Percentiles rank a stretch among this genome's conserved stretches.
These are phyloP conservation scores for Eumeta japonica DNA, from an alignment of 1,140 invertebrate genomes.

Conservation along the genomic window DNA sequence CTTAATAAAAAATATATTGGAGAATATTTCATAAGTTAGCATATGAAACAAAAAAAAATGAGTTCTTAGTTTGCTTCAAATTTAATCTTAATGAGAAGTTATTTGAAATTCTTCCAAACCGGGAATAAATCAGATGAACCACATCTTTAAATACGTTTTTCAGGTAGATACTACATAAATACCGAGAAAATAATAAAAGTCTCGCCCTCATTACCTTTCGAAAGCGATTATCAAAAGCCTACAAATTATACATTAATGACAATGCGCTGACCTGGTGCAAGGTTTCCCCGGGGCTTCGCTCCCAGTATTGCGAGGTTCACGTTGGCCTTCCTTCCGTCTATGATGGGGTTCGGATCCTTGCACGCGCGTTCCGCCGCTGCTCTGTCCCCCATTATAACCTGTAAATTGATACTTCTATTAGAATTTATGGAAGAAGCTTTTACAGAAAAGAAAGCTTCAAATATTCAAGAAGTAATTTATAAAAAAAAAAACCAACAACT, in stretches of 20 bases:
- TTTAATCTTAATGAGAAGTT: constrained; percentile 18
- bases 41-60: too few species aligned
- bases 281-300: constrained; percentile 89
- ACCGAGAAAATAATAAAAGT: too few species aligned
- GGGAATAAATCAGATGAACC: constrained; percentile 10
- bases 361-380: constrained; percentile 92
- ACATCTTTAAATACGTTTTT: too few species aligned
- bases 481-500: constrained; percentile 2
- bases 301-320: constrained; percentile 97
- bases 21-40: too few species aligned
- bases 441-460: too few species aligned
- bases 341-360: constrained; percentile 97
- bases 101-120: constrained; percentile 14
- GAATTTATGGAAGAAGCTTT: too few species aligned
- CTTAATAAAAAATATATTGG: too few species aligned
- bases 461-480: not conserved
- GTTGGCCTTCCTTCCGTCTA: constrained; percentile 97
- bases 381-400: constrained; percentile 97
- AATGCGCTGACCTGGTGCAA: constrained; percentile 74
- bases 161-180: too few species aligned
- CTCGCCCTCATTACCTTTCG: too few species aligned
- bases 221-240: too few species aligned
- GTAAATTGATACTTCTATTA: constrained; percentile 35
- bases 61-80: too few species aligned
- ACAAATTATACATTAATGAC: too few species aligned